Percentiles rank a stretch among this genome's conserved stretches.
Conservation (phyloP, 2,888 invertebrate genomes). For the Stenodema calcarata region DNA sequence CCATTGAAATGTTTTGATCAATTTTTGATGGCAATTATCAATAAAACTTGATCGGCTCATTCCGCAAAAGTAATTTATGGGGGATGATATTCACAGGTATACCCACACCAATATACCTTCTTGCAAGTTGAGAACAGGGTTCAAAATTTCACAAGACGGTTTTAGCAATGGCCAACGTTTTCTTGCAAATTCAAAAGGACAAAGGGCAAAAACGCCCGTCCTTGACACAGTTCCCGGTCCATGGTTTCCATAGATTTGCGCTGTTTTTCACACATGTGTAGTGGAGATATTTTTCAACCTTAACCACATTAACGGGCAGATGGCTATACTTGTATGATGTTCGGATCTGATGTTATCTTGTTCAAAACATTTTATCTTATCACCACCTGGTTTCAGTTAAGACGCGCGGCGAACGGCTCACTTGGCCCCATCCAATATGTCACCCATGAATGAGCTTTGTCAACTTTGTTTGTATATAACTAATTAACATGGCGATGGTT, state of each 20-base stretch:
- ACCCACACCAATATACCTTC: no score
- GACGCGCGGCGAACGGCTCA: background rate
- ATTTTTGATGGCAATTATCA: no score
- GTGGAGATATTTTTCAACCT: constrained; percentile 8
- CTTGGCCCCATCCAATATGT: background rate
- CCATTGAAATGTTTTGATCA: no score
- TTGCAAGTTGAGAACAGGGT: no score
- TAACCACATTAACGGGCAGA: background rate
- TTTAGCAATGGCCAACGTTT: no score
- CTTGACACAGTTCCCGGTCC: background rate
- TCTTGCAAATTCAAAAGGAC: no score
- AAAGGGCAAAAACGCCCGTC: no score
- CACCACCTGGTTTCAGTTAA: constrained; percentile 16
- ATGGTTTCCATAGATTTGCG: background rate
- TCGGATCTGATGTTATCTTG: constrained; percentile 26
- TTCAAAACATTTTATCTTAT: constrained; percentile 32
- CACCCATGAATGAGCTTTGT: background rate
- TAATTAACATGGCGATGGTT: no score
- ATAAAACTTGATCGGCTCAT: no score
- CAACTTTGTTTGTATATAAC: background rate
- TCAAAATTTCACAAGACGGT: no score
- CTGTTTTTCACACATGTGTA: background rate
- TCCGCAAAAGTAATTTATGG: no score
- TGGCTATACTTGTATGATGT: constrained; percentile 1
- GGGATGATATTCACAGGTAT: no score